Evolutionary conservation across 1,140 invertebrate species (phyloP), one percentile per base, ranked within the genome.

Genomic region (Penaeus chinensis): DNA sequence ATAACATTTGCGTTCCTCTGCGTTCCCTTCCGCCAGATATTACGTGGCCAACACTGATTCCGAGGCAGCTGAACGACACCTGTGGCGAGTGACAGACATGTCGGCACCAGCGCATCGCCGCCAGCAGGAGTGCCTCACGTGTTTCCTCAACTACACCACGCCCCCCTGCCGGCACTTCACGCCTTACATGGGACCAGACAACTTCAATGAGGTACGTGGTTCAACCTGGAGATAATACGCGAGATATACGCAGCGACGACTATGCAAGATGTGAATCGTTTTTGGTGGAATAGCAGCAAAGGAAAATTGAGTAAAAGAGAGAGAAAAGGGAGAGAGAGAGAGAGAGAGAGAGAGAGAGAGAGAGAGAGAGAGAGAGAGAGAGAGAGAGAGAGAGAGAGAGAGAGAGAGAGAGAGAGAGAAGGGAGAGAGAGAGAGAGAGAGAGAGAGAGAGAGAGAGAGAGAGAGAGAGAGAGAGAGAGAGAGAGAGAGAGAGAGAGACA

Each of bases 41-140:
- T 95, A 94, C 90, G 94, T 96, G 89, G 95, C 95, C 27, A 96
- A 96, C n/a, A 94, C 94, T 3, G 94, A 95, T 90, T 92, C 92
- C 2, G 92, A 93, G 88, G 94, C 96, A 0, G 95, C 95, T 7
- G 94, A 96, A 90, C 92, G 96, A 22, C 96, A 97, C 91, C 91
- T 97, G 69, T 96, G 95, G 92, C 93, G 95, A 89, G 94, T 95
- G 47, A 92, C 93, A 92, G 91, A 94, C 78, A 90, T 90, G 77
- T 86, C 85, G 32, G 87, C 91, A 2, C 89, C 90, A 66, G 88
- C 27, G 77, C 91, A 93, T 19, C 76, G 87, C 22, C 76, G 87
- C 32, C n/a, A 83, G 19, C 89, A 90, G 74, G 89, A 90, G 0
- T 95, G 95, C 89, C 90, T 95, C 88, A 94, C 94, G 0, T 94